These are phyloP conservation scores for Brachionus asplanchnoidis DNA, from an alignment of 1,140 invertebrate species.

Conservation along the genomic window DNA sequence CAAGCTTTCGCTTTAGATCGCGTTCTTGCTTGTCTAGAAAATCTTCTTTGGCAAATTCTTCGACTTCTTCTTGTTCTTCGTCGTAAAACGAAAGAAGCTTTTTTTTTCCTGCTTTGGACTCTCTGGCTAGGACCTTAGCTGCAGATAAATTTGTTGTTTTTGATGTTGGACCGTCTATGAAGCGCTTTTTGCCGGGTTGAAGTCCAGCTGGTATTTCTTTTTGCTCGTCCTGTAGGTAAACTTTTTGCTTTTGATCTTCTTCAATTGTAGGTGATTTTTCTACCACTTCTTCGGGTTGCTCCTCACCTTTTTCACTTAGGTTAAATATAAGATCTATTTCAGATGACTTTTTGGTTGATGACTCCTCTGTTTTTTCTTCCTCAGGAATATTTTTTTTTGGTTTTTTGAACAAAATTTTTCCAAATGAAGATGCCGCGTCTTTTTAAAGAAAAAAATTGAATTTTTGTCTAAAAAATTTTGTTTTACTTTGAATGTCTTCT, in stretches of 20 bases:
- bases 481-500: slow-evolving; percentile 31
- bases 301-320: slow-evolving; percentile 29
- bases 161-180: neutral
- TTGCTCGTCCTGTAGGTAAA: slow-evolving; percentile 6
- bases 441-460: neutral
- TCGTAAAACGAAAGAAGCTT: slow-evolving; percentile 39
- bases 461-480: neutral
- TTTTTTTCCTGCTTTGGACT: slow-evolving; percentile 20
- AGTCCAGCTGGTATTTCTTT: neutral
- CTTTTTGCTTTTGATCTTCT: neutral
- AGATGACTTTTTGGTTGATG: neutral
- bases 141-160: neutral
- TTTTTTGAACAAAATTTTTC: slow-evolving; percentile 28
- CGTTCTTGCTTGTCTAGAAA: neutral
- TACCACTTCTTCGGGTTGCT: neutral
- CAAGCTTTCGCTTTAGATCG: neutral
- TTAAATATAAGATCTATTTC: slow-evolving; percentile 29
- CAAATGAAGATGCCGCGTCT: slow-evolving; percentile 31
- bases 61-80: slow-evolving; percentile 22
- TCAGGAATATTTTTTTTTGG: neutral
- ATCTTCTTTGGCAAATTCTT: neutral
- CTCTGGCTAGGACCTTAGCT: slow-evolving; percentile 20
- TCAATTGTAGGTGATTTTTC: neutral
- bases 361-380: neutral
- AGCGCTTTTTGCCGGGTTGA: slow-evolving; percentile 27